phyloP scores from a whole-genome alignment of 2,888 invertebrate species.

The Adelognathus sp. region DNA sequence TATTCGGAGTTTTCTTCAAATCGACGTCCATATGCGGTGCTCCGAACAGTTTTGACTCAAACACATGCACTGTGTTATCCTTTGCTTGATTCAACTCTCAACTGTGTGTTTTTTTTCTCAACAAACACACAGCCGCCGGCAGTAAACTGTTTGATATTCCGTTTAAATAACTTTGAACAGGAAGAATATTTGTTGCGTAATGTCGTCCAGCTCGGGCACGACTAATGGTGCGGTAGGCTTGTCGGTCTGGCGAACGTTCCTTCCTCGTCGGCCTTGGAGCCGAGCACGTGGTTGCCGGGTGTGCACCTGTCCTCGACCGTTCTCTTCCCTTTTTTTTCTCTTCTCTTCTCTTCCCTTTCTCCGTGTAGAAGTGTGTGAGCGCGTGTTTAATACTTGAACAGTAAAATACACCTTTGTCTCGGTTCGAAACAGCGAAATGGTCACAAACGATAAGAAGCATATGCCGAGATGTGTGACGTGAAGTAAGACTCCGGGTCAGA shows the following conservation, averaged over 20 bases:
- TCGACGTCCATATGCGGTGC: not conserved
- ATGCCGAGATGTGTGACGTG: conserved; percentile 12
- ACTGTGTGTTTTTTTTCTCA: no score
- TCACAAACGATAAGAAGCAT: conserved; percentile 22
- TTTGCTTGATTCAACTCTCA: no score
- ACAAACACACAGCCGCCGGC: no score
- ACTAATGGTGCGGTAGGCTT: conserved; percentile 34
- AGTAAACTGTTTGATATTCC: no score
- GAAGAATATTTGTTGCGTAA: conserved; percentile 31
- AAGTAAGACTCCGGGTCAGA: not conserved
- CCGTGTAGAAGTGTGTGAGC: not conserved
- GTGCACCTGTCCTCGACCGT: conserved; percentile 61
- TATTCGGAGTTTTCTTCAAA: no score
- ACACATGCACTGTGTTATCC: no score
- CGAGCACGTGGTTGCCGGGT: conserved; percentile 74
- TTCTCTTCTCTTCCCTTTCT: conserved; percentile 10
- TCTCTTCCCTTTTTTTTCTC: conserved; percentile 27
- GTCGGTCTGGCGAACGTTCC: conserved; percentile 58
- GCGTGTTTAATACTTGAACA: no score
- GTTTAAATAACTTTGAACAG: not conserved
- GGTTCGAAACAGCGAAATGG: conserved; percentile 1
- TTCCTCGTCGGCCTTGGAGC: conserved; percentile 74
- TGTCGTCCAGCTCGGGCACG: conserved; percentile 19
- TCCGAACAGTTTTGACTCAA: no score
- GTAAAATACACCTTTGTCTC: no score